Base-by-base conservation (phyloP, 1,140 invertebrate genomes). In the Microvelia longipes region DNA sequence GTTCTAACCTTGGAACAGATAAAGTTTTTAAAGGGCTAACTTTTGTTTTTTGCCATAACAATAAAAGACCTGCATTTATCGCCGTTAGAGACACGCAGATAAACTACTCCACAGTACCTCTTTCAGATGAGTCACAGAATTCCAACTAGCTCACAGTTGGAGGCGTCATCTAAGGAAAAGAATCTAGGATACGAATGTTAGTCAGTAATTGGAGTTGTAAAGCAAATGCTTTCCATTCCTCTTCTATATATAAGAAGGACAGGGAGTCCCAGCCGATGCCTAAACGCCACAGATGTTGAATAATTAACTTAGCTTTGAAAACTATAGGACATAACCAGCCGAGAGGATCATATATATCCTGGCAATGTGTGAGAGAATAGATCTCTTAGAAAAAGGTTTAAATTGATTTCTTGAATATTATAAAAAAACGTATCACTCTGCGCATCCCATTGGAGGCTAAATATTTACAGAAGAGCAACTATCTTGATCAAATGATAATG, bases 1-100 rank as follows among this genome's bases (percentile, higher is more conserved):
- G 71, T 71, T 83, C 81, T 25, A 81, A 64, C 28, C 79, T 15
- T 5, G 80, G 76, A 70, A 80, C 74, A 5, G 80, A 70, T n/a
- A 75, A 64, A 14, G 71, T 69, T 75, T 80, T 78, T 0, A 80
- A 25, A 5, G 81, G 80, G 5, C 79, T 75, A 1, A 82, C 79
- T 72, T 75, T 75, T 5, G 74, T 70, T 73, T n/a, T 82, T 82
- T 0, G 78, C 67, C 68, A 81, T 68, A 13, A 62, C 50, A 0
- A 70, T 25, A 64, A 35, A 25, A 15, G 30, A 19, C 27, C 5
- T 26, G 1, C 66, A 64, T 67, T 25, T 1, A n/a, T 26, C 1
- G 14, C 28, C 19, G 26, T 66, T 65, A 1, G 69, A 29, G 5
- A 50, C 35, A 19, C 60, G 14, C 2, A 69, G 24, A 68, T 77